These are phyloP conservation scores for Perdita meconis DNA, from an alignment of 2,888 invertebrate genomes.

Conservation along the genomic window DNA sequence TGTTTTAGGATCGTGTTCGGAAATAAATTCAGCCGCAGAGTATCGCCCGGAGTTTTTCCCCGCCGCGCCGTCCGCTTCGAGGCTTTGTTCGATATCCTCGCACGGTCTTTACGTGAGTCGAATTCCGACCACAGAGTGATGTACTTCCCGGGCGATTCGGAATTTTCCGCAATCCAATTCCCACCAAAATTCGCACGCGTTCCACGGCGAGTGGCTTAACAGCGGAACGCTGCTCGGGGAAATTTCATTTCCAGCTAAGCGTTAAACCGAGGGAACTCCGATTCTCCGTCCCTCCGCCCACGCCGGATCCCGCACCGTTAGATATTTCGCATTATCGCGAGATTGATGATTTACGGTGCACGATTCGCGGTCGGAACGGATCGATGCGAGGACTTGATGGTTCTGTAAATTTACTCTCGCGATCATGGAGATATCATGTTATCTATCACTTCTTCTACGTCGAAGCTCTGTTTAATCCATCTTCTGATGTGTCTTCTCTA, in stretches of 20 bases:
- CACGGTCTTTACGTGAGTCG: too few relatives aligned
- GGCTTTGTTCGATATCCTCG: too few relatives aligned
- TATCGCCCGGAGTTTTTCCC: too few relatives aligned
- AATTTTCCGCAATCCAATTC: not conserved
- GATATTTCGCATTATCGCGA: slow-evolving; percentile 26
- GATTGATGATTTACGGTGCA: slow-evolving; percentile 12
- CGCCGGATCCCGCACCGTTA: slow-evolving; percentile 7
- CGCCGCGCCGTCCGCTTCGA: too few relatives aligned
- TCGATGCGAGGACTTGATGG: not conserved
- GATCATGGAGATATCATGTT: not conserved
- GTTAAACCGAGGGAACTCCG: slow-evolving; percentile 20
- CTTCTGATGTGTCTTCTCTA: too few relatives aligned
- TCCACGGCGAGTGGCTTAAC: not conserved
- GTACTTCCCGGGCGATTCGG: not conserved
- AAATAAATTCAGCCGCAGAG: not conserved
- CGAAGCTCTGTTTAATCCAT: too few relatives aligned
- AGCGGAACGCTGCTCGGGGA: slow-evolving; percentile 19
- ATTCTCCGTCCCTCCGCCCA: slow-evolving; percentile 5
- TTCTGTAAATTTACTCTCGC: not conserved
- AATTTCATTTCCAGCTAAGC: slow-evolving; percentile 48
- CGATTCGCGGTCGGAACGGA: not conserved
- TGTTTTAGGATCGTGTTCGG: too few relatives aligned
- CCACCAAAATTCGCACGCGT: not conserved
- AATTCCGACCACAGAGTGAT: not conserved
- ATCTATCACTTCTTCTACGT: too few relatives aligned